A percentile compares a stretch with the other conserved stretches of the same genome.
Conservation (phyloP, 2,888 invertebrate genomes). For the Theretra japonica region DNA sequence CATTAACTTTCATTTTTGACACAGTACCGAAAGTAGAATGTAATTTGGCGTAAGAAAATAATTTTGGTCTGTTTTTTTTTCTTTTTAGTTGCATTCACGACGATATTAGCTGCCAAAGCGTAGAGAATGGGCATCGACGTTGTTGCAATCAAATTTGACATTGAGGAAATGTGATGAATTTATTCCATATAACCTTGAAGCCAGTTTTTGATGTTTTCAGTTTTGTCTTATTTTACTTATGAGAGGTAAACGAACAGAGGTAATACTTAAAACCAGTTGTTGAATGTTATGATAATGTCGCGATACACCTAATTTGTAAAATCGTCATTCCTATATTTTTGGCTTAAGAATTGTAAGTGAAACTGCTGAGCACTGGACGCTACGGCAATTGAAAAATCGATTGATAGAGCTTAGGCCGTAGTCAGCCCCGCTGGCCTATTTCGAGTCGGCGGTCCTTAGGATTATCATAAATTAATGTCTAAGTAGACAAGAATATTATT, state of each 20-base stretch:
- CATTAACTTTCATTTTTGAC: conserved; percentile 25
- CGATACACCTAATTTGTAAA: neutral
- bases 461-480: neutral
- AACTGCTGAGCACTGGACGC: no score
- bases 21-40: conserved; percentile 20
- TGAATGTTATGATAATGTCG: neutral
- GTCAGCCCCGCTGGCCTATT: no score
- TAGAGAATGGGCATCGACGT: conserved; percentile 12
- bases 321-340: no score
- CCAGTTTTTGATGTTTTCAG: neutral
- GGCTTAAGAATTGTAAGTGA: no score
- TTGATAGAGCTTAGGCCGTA: no score
- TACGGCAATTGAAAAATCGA: no score
- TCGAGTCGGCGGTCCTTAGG: neutral
- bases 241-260: neutral
- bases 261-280: neutral
- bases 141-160: conserved; percentile 12
- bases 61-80: conserved; percentile 10
- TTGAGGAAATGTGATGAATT: conserved; percentile 1
- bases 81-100: conserved; percentile 8
- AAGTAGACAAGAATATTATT: neutral
- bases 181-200: neutral
- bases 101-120: conserved; percentile 13
- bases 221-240: neutral
- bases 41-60: conserved; percentile 24